Evolutionary conservation across 2,113 vertebrate genomes (phyloP).

Genomic region (Sebastes fasciatus): DNA sequence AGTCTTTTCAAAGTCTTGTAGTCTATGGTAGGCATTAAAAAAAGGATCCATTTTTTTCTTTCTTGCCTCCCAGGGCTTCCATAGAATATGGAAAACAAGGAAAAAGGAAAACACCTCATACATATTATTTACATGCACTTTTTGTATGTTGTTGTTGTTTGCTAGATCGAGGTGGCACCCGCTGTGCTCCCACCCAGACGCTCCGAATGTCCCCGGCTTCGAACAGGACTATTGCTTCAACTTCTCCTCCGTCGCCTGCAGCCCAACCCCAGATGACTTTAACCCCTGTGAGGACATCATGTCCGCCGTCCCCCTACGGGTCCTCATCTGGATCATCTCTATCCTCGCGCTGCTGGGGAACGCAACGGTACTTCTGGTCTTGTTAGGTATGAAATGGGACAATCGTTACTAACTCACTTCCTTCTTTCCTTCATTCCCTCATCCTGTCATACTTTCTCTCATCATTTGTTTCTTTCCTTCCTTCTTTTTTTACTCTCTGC

Average conservation of each 20-base stretch:
- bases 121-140: neutral
- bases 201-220: slow-evolving; percentile 69
- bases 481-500: neutral
- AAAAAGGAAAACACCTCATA: neutral
- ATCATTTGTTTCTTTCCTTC: neutral
- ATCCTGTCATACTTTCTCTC: neutral
- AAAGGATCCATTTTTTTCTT: too few species aligned
- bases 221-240: slow-evolving; percentile 86
- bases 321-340: slow-evolving; percentile 95
- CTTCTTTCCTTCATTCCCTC: neutral
- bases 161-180: slow-evolving; percentile 83
- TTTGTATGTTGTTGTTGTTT: slow-evolving; percentile 1
- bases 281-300: slow-evolving; percentile 99
- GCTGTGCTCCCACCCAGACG: slow-evolving; percentile 82
- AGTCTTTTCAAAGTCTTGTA: too few species aligned
- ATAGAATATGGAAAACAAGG: too few species aligned
- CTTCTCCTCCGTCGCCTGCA: slow-evolving; percentile 86
- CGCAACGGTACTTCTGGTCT: slow-evolving; percentile 87
- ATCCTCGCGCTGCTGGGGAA: slow-evolving; percentile 93
- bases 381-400: slow-evolving; percentile 81
- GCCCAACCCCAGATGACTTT: slow-evolving; percentile 90
- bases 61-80: too few species aligned
- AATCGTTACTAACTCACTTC: neutral
- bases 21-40: too few species aligned
- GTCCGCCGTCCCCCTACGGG: slow-evolving; percentile 86